phyloP scores from a whole-genome alignment of 2,113 vertebrate genomes.

The Corydoras sp. region DNA sequence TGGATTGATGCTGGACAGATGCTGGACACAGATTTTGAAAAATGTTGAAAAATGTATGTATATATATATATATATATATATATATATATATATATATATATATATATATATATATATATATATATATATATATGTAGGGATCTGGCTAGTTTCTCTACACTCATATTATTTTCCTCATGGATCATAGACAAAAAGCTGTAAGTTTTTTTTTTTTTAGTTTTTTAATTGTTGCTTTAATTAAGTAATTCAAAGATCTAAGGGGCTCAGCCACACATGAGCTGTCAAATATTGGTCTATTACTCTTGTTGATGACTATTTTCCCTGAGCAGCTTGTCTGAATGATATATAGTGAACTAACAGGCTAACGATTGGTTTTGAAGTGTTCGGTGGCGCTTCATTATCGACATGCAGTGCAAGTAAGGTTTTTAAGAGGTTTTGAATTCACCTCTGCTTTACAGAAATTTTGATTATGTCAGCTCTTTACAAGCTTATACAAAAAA shows the following conservation, averaged over 20 bases:
- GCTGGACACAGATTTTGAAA: too few species aligned
- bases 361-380: slow-evolving; percentile 34
- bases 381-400: slow-evolving; percentile 31
- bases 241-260: slow-evolving; percentile 1
- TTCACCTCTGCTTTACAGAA: slow-evolving; percentile 4
- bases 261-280: background rate
- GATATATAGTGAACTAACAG: slow-evolving; percentile 41
- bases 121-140: too few species aligned
- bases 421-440: background rate
- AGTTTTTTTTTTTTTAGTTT: background rate
- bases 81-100: too few species aligned
- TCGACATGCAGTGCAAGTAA: slow-evolving; percentile 25
- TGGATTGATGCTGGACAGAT: too few species aligned
- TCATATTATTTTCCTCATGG: too few species aligned
- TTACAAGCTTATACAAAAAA: background rate
- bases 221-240: slow-evolving; percentile 21
- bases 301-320: slow-evolving; percentile 31
- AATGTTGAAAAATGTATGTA: too few species aligned
- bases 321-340: slow-evolving; percentile 40
- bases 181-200: too few species aligned
- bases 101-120: too few species aligned
- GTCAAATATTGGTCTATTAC: slow-evolving; percentile 24
- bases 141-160: too few species aligned
- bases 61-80: too few species aligned
- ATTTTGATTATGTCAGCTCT: background rate